Percentiles rank a stretch among this genome's conserved stretches.
Conservation (phyloP, 2,797 vertebrate species). For the Dendrocincla fuliginosa region DNA sequence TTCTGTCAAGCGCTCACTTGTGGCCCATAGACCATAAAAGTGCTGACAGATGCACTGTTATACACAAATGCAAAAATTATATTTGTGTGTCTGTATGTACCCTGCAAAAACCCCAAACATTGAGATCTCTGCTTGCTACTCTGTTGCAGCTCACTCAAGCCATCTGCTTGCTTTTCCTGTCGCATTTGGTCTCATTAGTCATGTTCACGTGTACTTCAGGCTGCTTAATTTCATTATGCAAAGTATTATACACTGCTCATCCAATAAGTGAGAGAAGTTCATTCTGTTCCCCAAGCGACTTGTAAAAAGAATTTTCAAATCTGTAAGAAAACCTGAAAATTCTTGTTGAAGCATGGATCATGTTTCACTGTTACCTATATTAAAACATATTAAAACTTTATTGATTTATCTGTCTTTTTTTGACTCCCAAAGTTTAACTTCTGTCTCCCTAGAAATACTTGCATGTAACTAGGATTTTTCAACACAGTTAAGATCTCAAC, state of each 20-base stretch:
- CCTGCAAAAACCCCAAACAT: not conserved
- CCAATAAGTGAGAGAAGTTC: slow-evolving; percentile 47
- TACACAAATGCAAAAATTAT: not conserved
- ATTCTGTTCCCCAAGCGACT: not conserved
- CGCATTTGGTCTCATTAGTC: slow-evolving; percentile 60
- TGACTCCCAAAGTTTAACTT: not conserved
- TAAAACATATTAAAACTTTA: not conserved
- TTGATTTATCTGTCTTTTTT: not conserved
- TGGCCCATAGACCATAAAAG: not conserved
- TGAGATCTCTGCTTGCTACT: not conserved
- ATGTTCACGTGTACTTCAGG: slow-evolving; percentile 54
- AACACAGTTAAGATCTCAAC: not conserved
- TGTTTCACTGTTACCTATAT: slow-evolving; percentile 18
- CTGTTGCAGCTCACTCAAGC: not conserved
- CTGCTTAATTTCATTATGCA: slow-evolving; percentile 63
- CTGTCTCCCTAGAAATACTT: not conserved
- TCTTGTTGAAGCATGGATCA: slow-evolving; percentile 30
- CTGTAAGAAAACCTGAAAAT: slow-evolving; percentile 32
- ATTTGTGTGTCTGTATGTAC: slow-evolving; percentile 13
- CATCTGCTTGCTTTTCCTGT: slow-evolving; percentile 59
- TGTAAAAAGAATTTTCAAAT: slow-evolving; percentile 47
- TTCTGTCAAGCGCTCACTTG: slow-evolving; percentile 1
- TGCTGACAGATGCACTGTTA: slow-evolving; percentile 3
- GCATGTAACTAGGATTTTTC: not conserved
- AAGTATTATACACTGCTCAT: slow-evolving; percentile 47